These are phyloP conservation scores for Venustoraphidia nigricollis DNA, from an alignment of 2,888 invertebrate species.

Conservation along the genomic window DNA sequence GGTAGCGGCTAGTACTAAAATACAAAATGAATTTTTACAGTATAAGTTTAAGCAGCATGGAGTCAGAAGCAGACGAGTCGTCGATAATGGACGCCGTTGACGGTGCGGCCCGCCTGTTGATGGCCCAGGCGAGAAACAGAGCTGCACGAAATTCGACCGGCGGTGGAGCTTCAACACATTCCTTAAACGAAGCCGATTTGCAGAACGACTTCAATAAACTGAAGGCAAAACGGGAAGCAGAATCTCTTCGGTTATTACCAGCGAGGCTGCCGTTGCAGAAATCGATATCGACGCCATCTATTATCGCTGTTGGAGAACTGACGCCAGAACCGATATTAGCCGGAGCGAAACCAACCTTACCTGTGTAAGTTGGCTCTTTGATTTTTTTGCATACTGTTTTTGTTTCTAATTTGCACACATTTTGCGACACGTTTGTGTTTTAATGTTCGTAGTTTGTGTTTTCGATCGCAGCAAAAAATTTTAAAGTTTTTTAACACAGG, in stretches of 20 bases:
- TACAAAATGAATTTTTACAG: conserved; percentile 24
- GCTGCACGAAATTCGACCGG: conserved; percentile 34
- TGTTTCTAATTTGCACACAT: conserved; percentile 9
- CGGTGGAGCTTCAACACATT: conserved; percentile 53
- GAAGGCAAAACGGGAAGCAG: conserved; percentile 40
- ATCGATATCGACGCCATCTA: conserved; percentile 80
- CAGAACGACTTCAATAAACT: conserved; percentile 63
- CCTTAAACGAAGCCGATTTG: conserved; percentile 75
- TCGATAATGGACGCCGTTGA: conserved; percentile 31
- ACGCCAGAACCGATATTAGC: conserved; percentile 36
- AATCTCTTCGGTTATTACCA: conserved; percentile 34
- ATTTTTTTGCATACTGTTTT: conserved; percentile 6
- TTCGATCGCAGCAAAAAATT: background rate
- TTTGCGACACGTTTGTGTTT: conserved; percentile 8
- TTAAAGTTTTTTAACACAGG: background rate
- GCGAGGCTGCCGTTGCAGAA: conserved; percentile 71
- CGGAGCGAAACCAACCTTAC: conserved; percentile 34
- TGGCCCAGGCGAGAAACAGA: conserved; percentile 26
- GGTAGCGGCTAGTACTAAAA: background rate
- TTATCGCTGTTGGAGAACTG: conserved; percentile 52
- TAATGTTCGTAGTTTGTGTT: conserved; percentile 3
- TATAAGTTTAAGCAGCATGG: conserved; percentile 64
- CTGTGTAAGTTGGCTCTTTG: conserved; percentile 33
- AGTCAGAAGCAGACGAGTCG: conserved; percentile 69
- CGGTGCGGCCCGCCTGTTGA: conserved; percentile 34